Evolutionary conservation across 2,113 vertebrate species (phyloP), one percentile per base, ranked within the genome.

Genomic region (Brienomyrus brachyistius): DNA sequence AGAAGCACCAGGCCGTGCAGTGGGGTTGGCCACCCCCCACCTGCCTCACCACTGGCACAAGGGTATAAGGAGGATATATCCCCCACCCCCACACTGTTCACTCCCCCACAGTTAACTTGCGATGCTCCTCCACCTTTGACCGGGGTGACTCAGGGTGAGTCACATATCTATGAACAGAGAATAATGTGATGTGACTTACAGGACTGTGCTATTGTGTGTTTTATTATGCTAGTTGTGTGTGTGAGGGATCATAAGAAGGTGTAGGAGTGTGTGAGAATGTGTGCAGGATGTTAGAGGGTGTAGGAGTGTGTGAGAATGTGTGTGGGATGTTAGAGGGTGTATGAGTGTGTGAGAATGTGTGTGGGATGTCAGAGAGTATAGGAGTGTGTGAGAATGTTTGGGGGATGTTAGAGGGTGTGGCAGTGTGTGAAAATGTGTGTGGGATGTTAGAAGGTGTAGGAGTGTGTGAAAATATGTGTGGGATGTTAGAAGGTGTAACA

Each of bases 1-100:
- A 43, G 90, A 96, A 95, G 96, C 93, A 95, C 96, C 97, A 97
- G 97, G 97, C 96, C 96, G 95, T 97, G 95, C 95, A 94, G 92
- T 94, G 93, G 93, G 95, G 96, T 7, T 80, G 15, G 88, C 89
- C 87, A 66, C 90, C 48, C 35, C 86, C 31, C 31, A 47, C 35
- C 85, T 50, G 62, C 82, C 40, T 27, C 83, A 62, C 59, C 90
- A 86, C 96, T 95, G 95, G 96, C 95, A 96, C 95, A 96, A 97
- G 96, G 96, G 95, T 95, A 97, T 96, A 96, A 95, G 95, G 95
- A 96, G 96, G 95, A 88, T 86, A 89, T 51, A 45, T 48, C 96
- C 96, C 96, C 95, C 74, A 80, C 35, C n/a, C 27, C n/a, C 62
- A 70, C 62, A 70, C n/a, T 11, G 23, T 96, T 95, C 96, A 96